Conservation (phyloP, 2,113 vertebrate genomes). For the Hystrix brachyura region DNA sequence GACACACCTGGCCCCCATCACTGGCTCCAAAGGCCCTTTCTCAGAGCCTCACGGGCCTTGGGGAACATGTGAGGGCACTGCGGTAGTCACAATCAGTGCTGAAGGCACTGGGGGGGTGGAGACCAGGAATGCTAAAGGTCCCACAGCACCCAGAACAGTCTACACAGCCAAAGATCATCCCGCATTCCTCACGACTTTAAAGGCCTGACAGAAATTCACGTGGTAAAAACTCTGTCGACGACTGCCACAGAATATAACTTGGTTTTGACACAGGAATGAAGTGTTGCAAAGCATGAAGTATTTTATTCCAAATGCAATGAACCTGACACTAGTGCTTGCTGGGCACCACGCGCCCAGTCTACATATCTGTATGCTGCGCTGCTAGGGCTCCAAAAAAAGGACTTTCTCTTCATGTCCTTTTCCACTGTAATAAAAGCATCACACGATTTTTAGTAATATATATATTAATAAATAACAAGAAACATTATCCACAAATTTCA, state of each 20-base stretch:
- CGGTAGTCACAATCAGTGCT: neutral
- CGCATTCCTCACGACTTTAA: neutral
- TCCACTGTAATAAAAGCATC: constrained; percentile 28
- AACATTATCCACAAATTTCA: neutral
- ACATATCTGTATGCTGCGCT: too few relatives aligned
- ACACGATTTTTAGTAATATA: neutral
- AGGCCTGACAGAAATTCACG: neutral
- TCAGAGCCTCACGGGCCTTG: too few relatives aligned
- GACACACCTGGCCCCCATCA: neutral
- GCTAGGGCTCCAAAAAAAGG: neutral
- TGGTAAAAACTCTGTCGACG: neutral
- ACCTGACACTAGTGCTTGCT: neutral
- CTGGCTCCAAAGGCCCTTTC: neutral
- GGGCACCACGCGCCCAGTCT: neutral
- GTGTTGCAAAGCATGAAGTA: neutral
- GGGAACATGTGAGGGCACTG: neutral
- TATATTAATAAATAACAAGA: neutral
- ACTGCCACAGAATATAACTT: neutral
- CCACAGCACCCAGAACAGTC: neutral
- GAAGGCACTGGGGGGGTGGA: neutral
- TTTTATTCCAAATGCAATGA: neutral
- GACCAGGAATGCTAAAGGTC: neutral
- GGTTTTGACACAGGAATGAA: neutral
- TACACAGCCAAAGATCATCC: neutral
- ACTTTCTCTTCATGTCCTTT: neutral